These are phyloP conservation scores for Myotis myotis DNA, from an alignment of 2,797 vertebrate genomes.

Conservation along the genomic window DNA sequence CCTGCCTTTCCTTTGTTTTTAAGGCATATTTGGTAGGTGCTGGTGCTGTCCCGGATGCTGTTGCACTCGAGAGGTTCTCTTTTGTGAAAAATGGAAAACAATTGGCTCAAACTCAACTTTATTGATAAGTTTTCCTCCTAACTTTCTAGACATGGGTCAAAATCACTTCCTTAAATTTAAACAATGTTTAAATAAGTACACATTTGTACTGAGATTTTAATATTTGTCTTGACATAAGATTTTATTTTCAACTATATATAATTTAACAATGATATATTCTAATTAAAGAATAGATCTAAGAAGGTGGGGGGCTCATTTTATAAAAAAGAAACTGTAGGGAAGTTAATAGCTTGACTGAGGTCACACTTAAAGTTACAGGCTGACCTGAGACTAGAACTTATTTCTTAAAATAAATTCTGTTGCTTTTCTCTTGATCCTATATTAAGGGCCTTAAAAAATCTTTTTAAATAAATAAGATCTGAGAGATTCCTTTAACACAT, in stretches of 20 bases:
- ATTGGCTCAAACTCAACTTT: neutral
- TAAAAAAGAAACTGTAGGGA: neutral
- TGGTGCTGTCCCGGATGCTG: neutral
- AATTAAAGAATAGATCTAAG: neutral
- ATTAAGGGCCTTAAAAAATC: neutral
- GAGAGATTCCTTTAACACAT: neutral
- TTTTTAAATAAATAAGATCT: neutral
- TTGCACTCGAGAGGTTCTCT: neutral
- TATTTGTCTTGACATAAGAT: neutral
- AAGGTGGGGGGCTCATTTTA: neutral
- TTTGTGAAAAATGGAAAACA: neutral
- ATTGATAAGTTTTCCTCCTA: neutral
- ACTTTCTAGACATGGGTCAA: neutral
- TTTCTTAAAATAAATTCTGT: conserved; percentile 35
- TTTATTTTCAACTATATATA: neutral
- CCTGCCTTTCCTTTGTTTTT: neutral
- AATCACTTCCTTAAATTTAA: neutral
- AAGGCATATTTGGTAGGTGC: neutral
- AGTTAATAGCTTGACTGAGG: neutral
- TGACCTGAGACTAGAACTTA: neutral
- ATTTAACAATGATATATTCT: neutral
- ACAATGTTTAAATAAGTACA: neutral
- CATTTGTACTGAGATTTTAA: neutral
- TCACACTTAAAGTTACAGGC: neutral
- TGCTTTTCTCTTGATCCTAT: neutral